Conservation (phyloP, 2,888 invertebrate species). For the Cerceris rybyensis region DNA sequence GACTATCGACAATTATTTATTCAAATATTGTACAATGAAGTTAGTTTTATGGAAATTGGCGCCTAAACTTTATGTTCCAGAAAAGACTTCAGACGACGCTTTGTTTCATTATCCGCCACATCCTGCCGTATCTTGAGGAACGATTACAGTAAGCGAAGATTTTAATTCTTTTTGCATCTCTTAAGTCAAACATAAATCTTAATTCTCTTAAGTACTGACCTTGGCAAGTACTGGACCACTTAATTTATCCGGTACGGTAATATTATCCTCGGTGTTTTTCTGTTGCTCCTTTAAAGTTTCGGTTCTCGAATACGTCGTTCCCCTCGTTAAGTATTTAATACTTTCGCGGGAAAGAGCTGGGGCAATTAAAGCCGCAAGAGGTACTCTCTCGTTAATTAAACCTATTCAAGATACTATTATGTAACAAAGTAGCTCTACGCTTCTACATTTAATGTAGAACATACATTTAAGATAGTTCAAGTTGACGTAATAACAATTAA, state of each 20-base stretch:
- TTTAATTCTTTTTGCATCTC: neutral
- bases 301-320: slow-evolving; percentile 52
- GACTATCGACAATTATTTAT: too few species aligned
- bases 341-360: slow-evolving; percentile 67
- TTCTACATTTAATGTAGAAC: too few species aligned
- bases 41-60: neutral
- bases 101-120: slow-evolving; percentile 46
- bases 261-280: slow-evolving; percentile 38
- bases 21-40: neutral
- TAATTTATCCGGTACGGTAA: slow-evolving; percentile 44
- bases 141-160: too few species aligned
- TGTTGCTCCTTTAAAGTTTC: slow-evolving; percentile 28
- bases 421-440: too few species aligned
- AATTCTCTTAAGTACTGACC: slow-evolving; percentile 26
- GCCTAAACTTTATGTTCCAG: slow-evolving; percentile 5
- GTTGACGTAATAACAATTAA: too few species aligned
- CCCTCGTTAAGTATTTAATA: slow-evolving; percentile 65
- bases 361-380: slow-evolving; percentile 65
- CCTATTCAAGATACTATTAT: slow-evolving; percentile 47
- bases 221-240: slow-evolving; percentile 63
- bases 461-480: too few species aligned
- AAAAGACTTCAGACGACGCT: slow-evolving; percentile 39
- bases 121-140: slow-evolving; percentile 41
- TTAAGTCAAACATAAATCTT: neutral
- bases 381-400: slow-evolving; percentile 66